Evolutionary conservation across 1,140 invertebrate genomes (phyloP).

Genomic region (Chironomus striatipennis): DNA sequence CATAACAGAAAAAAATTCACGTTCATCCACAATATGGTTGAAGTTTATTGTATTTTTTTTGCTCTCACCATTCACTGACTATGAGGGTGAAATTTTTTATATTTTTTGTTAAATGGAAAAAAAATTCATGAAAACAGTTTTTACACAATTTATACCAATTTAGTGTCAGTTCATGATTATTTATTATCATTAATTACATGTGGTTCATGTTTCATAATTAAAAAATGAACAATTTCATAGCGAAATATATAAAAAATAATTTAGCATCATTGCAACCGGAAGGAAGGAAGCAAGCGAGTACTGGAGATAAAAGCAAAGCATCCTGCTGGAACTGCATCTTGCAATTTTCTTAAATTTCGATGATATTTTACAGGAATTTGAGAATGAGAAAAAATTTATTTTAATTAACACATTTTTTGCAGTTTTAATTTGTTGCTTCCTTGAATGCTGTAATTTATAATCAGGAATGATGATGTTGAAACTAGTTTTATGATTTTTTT

Average conservation of each 20-base stretch:
- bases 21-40: constrained; percentile 15
- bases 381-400: too few relatives aligned
- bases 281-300: not conserved
- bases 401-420: too few relatives aligned
- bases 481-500: too few relatives aligned
- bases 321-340: not conserved
- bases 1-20: not conserved
- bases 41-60: constrained; percentile 16
- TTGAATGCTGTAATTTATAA: too few relatives aligned
- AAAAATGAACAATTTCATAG: not conserved
- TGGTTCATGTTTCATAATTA: constrained; percentile 17
- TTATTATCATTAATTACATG: constrained; percentile 24
- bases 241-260: not conserved
- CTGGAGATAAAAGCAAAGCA: not conserved
- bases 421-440: too few relatives aligned
- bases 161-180: constrained; percentile 23
- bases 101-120: too few relatives aligned
- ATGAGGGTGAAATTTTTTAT: not conserved
- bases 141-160: constrained; percentile 22
- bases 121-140: too few relatives aligned
- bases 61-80: too few relatives aligned
- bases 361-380: too few relatives aligned
- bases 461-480: too few relatives aligned
- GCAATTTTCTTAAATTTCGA: not conserved
- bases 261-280: not conserved